phyloP scores from a whole-genome alignment of 2,888 invertebrate species.

The Agrochola lota region DNA sequence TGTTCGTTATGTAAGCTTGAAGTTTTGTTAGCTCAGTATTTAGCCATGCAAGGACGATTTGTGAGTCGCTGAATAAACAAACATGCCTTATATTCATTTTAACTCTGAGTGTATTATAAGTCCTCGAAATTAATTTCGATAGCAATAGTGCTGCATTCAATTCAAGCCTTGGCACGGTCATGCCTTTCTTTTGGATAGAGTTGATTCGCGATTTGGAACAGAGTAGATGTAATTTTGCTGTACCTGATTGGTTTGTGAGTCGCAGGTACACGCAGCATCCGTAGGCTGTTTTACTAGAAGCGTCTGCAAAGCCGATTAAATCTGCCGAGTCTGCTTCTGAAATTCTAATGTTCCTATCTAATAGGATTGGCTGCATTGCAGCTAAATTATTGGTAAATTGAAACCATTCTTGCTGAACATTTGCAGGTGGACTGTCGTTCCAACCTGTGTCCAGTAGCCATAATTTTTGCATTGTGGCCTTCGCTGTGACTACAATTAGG shows the following conservation, averaged over 20 bases:
- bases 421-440: not conserved
- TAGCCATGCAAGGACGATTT: conserved; percentile 1
- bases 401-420: not conserved
- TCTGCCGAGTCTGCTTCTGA: conserved; percentile 14
- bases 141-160: conserved; percentile 8
- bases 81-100: not conserved
- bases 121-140: not conserved
- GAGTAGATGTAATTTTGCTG: conserved; percentile 14
- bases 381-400: conserved; percentile 2
- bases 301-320: not conserved
- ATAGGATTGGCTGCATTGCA: conserved; percentile 5
- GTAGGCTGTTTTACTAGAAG: not conserved
- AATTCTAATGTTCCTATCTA: conserved; percentile 9
- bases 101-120: not conserved
- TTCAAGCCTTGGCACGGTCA: conserved; percentile 3
- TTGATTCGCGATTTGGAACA: conserved; percentile 15
- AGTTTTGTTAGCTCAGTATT: conserved; percentile 8
- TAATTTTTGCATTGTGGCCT: conserved; percentile 6
- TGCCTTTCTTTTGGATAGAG: conserved; percentile 8
- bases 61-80: conserved; percentile 4
- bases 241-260: not conserved
- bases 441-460: conserved; percentile 6
- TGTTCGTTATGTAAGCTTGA: not conserved
- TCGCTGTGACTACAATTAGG: not conserved
- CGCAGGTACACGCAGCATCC: conserved; percentile 2